Percentiles rank a stretch among this genome's conserved stretches.
Evolutionary conservation across 2,888 invertebrate species (phyloP).

Genomic region (Parnassius mnemosyne): DNA sequence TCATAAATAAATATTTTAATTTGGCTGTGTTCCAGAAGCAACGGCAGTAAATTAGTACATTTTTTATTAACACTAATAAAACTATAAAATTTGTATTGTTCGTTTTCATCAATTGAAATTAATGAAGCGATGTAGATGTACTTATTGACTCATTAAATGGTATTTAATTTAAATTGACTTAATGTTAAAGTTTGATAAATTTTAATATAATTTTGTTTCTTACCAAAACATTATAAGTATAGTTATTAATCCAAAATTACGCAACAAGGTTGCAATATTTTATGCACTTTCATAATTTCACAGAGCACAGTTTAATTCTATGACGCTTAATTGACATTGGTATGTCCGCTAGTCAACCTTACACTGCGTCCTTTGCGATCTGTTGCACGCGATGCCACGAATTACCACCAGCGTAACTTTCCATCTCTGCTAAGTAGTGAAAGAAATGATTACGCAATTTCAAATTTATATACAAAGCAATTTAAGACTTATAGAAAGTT

Average conservation of each 20-base stretch:
- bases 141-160: too few relatives aligned
- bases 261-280: neutral
- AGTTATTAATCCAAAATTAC: neutral
- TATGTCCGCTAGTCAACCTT: slow-evolving; percentile 21
- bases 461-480: too few relatives aligned
- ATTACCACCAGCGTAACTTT: slow-evolving; percentile 17
- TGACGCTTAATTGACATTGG: slow-evolving; percentile 17
- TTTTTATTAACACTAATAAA: too few relatives aligned
- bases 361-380: slow-evolving; percentile 23
- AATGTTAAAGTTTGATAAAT: too few relatives aligned
- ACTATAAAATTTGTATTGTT: too few relatives aligned
- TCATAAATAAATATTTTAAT: too few relatives aligned
- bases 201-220: neutral
- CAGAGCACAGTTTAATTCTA: neutral
- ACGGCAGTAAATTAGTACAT: too few relatives aligned
- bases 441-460: slow-evolving; percentile 24
- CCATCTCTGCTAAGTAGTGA: slow-evolving; percentile 18
- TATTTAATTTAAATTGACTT: too few relatives aligned
- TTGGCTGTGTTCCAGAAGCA: too few relatives aligned
- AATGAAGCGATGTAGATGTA: too few relatives aligned
- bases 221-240: slow-evolving; percentile 11
- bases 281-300: slow-evolving; percentile 24
- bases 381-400: slow-evolving; percentile 19
- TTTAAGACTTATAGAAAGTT: too few relatives aligned
- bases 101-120: too few relatives aligned